Conservation (phyloP, 1,140 invertebrate genomes). For the Lutraria rhynchaena region DNA sequence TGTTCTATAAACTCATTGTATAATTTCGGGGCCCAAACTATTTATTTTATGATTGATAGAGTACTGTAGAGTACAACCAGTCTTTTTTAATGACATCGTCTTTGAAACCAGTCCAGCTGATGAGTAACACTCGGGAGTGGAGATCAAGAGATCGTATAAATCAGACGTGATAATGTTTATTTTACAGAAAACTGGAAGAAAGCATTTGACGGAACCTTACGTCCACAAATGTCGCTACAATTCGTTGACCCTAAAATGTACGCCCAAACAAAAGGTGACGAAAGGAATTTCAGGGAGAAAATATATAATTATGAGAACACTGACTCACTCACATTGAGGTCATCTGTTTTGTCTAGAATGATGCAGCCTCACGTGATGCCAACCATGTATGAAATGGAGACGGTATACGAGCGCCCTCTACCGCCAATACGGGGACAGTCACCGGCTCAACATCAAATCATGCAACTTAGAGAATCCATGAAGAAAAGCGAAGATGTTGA, state of each 20-base stretch:
- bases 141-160: no score
- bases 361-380: constrained; percentile 25
- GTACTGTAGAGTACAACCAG: no score
- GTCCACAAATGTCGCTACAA: constrained; percentile 39
- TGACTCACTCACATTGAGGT: constrained; percentile 38
- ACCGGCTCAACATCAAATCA: not conserved
- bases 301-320: constrained; percentile 50
- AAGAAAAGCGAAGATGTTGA: constrained; percentile 17
- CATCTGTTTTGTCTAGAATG: constrained; percentile 47
- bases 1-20: no score
- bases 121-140: no score
- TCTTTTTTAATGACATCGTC: not conserved
- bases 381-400: constrained; percentile 29
- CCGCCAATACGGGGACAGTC: not conserved
- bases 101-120: no score
- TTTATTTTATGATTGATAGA: no score
- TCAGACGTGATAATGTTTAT: no score
- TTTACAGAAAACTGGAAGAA: constrained; percentile 46
- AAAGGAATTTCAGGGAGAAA: constrained; percentile 37
- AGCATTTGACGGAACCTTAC: constrained; percentile 34
- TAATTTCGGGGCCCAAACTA: no score
- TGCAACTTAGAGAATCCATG: not conserved
- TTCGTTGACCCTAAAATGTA: constrained; percentile 45
- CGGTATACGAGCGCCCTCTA: not conserved
- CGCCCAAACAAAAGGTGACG: constrained; percentile 22